A percentile compares a stretch with the other conserved stretches of the same genome.
Conservation (phyloP, 1,140 invertebrate genomes). For the Papilio dardanus region DNA sequence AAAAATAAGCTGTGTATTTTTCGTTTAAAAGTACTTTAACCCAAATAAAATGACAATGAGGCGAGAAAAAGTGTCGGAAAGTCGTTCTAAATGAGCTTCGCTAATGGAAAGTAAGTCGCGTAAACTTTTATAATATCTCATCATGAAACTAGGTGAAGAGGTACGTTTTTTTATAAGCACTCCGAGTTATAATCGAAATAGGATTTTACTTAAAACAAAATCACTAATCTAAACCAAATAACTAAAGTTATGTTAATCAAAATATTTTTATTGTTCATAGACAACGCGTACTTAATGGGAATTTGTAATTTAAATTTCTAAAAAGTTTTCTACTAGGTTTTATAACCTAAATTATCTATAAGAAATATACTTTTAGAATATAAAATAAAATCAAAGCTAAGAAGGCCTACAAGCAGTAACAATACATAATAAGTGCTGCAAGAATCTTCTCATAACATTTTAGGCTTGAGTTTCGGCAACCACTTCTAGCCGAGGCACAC, state of each 20-base stretch:
- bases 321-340: neutral
- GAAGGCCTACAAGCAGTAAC: neutral
- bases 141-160: slow-evolving; percentile 1
- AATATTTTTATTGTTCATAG: no score
- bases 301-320: neutral
- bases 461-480: slow-evolving; percentile 26
- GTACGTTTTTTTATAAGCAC: neutral
- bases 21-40: slow-evolving; percentile 18
- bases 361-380: neutral
- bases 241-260: neutral
- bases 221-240: neutral
- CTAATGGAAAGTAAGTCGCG: slow-evolving; percentile 28
- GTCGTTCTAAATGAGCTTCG: slow-evolving; percentile 31
- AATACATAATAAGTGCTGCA: neutral
- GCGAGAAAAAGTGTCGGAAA: slow-evolving; percentile 27
- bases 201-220: neutral
- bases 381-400: neutral
- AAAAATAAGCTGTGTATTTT: neutral
- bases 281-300: no score
- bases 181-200: neutral
- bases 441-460: neutral
- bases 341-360: neutral
- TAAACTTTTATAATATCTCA: slow-evolving; percentile 26
- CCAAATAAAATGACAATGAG: slow-evolving; percentile 28
- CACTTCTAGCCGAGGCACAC: slow-evolving; percentile 41